These are phyloP conservation scores for Oscheius sp. DNA, from an alignment of 2,888 invertebrate species.

Conservation along the genomic window DNA sequence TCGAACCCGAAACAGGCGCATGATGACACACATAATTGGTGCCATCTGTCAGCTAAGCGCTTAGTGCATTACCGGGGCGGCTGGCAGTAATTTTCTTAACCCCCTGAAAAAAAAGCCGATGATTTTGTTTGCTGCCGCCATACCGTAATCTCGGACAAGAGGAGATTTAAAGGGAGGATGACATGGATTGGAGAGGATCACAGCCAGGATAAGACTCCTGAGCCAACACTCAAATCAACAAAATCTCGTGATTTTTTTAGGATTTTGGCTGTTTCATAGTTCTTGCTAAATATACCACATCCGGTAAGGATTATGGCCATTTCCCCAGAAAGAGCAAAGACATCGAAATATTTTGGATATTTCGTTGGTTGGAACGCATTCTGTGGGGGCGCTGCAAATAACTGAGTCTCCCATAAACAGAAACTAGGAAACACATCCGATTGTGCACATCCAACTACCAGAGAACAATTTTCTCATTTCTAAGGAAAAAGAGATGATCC, in stretches of 20 bases:
- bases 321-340: no score
- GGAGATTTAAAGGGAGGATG: neutral
- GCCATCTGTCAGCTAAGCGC: conserved; percentile 30
- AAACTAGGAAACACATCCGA: no score
- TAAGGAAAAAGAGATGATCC: neutral
- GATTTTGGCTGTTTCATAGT: neutral
- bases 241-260: neutral
- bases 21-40: conserved; percentile 35
- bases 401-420: no score
- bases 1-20: conserved; percentile 33
- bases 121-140: neutral
- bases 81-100: conserved; percentile 35
- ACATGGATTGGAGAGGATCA: neutral
- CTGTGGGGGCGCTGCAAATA: no score
- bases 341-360: no score
- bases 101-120: neutral
- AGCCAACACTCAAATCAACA: conserved; percentile 24
- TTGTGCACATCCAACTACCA: no score
- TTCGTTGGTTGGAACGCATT: no score
- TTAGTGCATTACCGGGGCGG: conserved; percentile 15
- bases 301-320: no score
- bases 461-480: no score
- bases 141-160: neutral
- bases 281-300: no score
- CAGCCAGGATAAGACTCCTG: neutral